Conservation (phyloP, 2,888 invertebrate genomes). For the Nymphalis c-album region DNA sequence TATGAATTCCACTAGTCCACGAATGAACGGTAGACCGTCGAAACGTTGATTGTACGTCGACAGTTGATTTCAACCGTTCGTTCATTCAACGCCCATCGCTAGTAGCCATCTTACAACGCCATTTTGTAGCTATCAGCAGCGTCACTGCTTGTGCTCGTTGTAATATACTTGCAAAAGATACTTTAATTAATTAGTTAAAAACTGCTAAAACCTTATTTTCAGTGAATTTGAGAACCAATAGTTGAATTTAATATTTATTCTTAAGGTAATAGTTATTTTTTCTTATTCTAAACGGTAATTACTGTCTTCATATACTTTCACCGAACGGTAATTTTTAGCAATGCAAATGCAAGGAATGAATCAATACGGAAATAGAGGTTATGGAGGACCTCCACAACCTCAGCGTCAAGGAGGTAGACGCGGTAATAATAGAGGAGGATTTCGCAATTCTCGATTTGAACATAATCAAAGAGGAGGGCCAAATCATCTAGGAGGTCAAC, state of each 20-base stretch:
- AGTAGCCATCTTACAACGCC: not conserved
- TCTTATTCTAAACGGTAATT: too few species aligned
- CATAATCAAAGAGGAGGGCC: constrained; percentile 58
- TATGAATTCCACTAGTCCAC: too few species aligned
- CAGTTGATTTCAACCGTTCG: too few species aligned
- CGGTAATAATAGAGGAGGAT: constrained; percentile 65
- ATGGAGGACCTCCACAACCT: constrained; percentile 75
- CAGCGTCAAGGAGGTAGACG: constrained; percentile 71
- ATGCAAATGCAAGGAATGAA: constrained; percentile 76
- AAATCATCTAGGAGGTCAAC: constrained; percentile 72
- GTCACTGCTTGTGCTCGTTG: not conserved
- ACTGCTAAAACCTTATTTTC: not conserved
- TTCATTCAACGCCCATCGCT: too few species aligned
- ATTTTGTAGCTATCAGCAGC: constrained; percentile 4
- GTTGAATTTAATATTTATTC: too few species aligned
- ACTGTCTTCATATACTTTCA: not conserved
- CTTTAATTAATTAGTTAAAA: not conserved
- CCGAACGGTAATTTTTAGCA: constrained; percentile 14
- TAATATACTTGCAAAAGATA: not conserved
- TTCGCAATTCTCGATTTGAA: constrained; percentile 74
- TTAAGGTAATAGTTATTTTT: not conserved
- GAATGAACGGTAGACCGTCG: too few species aligned
- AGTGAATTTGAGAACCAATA: not conserved
- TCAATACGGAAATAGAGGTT: constrained; percentile 74
- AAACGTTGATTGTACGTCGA: too few species aligned